These are phyloP conservation scores for Pecten maximus DNA, from an alignment of 2,888 invertebrate species.

Conservation along the genomic window DNA sequence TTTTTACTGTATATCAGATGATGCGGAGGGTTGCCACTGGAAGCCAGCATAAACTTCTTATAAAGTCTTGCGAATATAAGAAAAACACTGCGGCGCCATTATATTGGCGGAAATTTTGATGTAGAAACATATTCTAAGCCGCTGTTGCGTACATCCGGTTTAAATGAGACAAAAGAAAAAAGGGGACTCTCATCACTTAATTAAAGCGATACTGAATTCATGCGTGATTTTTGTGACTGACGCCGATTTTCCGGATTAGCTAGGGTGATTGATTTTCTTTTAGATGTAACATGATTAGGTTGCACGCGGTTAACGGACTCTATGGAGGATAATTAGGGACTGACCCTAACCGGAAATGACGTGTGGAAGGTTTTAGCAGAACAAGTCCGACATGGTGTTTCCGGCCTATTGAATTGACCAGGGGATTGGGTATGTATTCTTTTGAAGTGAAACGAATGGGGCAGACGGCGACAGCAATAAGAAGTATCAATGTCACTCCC, in stretches of 20 bases:
- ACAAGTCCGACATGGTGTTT: constrained; percentile 30
- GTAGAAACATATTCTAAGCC: constrained; percentile 2
- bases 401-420: not conserved
- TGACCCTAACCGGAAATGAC: constrained; percentile 31
- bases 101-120: not conserved
- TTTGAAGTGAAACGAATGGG: not conserved
- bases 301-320: not conserved
- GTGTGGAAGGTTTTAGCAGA: constrained; percentile 29
- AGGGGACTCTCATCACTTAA: constrained; percentile 16
- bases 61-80: not conserved
- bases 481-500: not conserved
- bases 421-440: constrained; percentile 3
- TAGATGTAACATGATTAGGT: constrained; percentile 15
- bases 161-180: constrained; percentile 21
- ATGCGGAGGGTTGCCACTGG: not conserved
- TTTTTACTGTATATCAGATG: not conserved
- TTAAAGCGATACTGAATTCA: not conserved
- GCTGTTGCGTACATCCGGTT: constrained; percentile 14
- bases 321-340: not conserved
- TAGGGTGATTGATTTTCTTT: constrained; percentile 26
- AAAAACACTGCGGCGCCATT: not conserved
- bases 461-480: not conserved
- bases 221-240: constrained; percentile 24
- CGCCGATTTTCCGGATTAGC: constrained; percentile 29
- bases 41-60: not conserved